Evolutionary conservation across 2,797 vertebrate species (phyloP), one percentile per base, ranked within the genome.

Genomic region (Sardinella longiceps): DNA sequence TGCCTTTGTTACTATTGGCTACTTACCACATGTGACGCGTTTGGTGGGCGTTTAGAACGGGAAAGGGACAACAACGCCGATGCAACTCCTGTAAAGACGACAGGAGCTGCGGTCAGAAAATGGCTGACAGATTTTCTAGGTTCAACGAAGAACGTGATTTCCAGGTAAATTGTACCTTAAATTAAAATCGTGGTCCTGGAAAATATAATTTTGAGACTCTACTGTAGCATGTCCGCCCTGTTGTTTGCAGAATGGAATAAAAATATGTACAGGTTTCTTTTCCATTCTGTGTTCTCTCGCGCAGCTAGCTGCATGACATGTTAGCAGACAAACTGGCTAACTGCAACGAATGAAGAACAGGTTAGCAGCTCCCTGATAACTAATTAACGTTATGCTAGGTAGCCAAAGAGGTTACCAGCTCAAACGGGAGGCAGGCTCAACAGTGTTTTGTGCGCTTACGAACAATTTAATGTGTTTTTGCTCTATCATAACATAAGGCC

Each of bases 131-230:
- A 92, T 99, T 99, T 94, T 98, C 98, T 93, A 96, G 98, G 91
- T 99, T 99, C 94, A 99, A 99, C 96, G 98, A 99, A 94, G 97
- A 99, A 85, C 95, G 98, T 94, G 98, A 98, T 96, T 99, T 99
- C 95, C 97, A 99, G 98, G 98, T 98, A 98, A 88, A 23, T 43
- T 39, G 14, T 43, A 5, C n/a, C n/a, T 20, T 23, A 43, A 39
- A 39, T 43, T 20, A 5, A 43, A 15, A 0, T 39, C 18, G 18
- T 77, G 33, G 70, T 43, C 18, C 18, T 77, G 14, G 70, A 9
- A 43, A 77, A 77, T 77, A 39, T 39, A 20, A 6, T 23, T 1
- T 10, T 39, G 20, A 43, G 14, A 18, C 70, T 77, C 39, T 37
- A 7, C 33, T 18, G 37, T 39, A 77, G 39, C n/a, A 39, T 77